Conservation (phyloP, 2,113 vertebrate species). For the Hippocampus abdominalis region DNA sequence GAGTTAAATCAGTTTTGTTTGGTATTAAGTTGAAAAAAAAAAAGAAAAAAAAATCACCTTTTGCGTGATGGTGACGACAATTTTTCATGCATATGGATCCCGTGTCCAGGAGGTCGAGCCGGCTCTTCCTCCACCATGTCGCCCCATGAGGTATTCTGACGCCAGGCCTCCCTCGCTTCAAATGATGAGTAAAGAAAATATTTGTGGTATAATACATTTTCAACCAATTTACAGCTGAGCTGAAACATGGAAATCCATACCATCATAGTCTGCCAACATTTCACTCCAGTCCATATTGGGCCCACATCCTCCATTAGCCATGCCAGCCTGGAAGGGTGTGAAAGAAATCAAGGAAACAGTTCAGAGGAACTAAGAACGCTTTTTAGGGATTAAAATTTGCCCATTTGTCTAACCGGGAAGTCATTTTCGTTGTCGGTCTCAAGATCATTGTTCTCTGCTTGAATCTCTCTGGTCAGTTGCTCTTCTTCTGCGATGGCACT, state of each 20-base stretch:
- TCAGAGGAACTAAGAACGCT: no score
- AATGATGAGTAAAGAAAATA: not conserved
- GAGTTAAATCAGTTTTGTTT: slow-evolving; percentile 12
- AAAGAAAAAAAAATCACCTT: slow-evolving; percentile 71
- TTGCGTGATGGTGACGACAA: slow-evolving; percentile 95
- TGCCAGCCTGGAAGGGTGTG: slow-evolving; percentile 70
- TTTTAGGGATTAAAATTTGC: not conserved
- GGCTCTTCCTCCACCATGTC: slow-evolving; percentile 97
- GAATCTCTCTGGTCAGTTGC: slow-evolving; percentile 93
- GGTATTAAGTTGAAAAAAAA: not conserved
- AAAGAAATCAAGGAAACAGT: not conserved
- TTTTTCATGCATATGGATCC: slow-evolving; percentile 99
- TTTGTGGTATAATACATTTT: not conserved
- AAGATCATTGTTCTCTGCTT: slow-evolving; percentile 90
- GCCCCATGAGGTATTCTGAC: slow-evolving; percentile 95
- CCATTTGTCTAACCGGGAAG: slow-evolving; percentile 81
- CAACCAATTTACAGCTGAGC: not conserved
- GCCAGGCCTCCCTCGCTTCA: slow-evolving; percentile 90
- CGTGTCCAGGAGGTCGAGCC: slow-evolving; percentile 90
- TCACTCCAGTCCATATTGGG: slow-evolving; percentile 93
- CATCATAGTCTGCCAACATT: slow-evolving; percentile 94
- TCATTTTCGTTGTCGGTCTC: slow-evolving; percentile 93
- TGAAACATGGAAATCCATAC: slow-evolving; percentile 59
- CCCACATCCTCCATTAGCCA: slow-evolving; percentile 81
- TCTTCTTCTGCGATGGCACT: slow-evolving; percentile 98